Percentiles rank a stretch among this genome's conserved stretches.
Conservation (phyloP, 1,140 invertebrate species). For the Plodia interpunctella region DNA sequence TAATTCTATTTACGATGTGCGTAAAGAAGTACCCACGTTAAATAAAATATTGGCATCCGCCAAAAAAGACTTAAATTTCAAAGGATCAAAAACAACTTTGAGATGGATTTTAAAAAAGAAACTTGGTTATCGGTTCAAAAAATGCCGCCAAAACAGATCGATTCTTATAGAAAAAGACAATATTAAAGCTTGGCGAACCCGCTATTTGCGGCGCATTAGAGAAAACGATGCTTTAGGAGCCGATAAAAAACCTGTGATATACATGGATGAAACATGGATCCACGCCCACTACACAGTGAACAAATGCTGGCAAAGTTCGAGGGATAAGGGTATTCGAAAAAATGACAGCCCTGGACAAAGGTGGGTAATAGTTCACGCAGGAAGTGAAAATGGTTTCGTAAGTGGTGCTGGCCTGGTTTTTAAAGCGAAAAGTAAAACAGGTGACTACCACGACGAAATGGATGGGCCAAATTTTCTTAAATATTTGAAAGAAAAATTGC, state of each 20-base stretch:
- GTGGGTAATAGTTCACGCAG: too few species aligned
- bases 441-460: constrained; percentile 35
- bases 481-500: constrained; percentile 34
- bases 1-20: background rate
- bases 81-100: too few species aligned
- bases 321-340: too few species aligned
- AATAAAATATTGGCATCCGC: background rate
- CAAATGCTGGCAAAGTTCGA: constrained; percentile 19
- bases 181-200: constrained; percentile 23
- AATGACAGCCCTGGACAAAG: too few species aligned
- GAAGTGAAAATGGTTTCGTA: too few species aligned
- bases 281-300: background rate
- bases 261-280: constrained; percentile 27
- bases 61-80: background rate
- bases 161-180: constrained; percentile 19
- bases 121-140: too few species aligned
- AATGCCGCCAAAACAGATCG: background rate
- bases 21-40: background rate
- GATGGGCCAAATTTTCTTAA: constrained; percentile 27
- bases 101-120: too few species aligned
- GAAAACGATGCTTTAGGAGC: constrained; percentile 17
- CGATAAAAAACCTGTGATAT: constrained; percentile 22
- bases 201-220: constrained; percentile 11
- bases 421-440: constrained; percentile 17
- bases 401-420: constrained; percentile 12